Base-by-base conservation (phyloP, 2,888 invertebrate species). In the Cephus nigrinus region DNA sequence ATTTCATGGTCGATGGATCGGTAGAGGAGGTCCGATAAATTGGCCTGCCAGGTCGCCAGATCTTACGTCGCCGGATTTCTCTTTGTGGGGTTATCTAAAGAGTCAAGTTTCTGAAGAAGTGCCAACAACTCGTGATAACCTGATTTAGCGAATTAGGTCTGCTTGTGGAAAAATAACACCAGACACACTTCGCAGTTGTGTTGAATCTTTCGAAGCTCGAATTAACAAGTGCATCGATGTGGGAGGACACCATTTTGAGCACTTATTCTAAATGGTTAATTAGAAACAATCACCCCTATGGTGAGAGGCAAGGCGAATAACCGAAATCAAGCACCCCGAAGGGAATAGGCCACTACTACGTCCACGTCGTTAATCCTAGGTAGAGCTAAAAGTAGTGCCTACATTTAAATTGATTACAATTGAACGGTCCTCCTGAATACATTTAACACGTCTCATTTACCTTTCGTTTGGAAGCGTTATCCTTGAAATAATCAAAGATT, bases 1-100 rank as follows among this genome's bases (percentile, higher is more conserved):
- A 74, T 78, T 75, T 40, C 55, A 76, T 74, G 76, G 73, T 69
- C 77, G 76, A 35, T 78, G 72, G 72, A 78, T 78, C 73, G 77
- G 74, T 76, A 78, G 76, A 74, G 75, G 75, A 71, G 69, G 76
- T 68, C 35, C 73, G 69, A 40, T 78, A 55, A 73, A 77, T 35
- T 78, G 76, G 75, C 78, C 75, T 32, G 80, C 78, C 31, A 75
- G 75, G 69, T 78, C 77, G 40, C 71, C 76, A 36, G 78, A 78
- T 69, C 69, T 80, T 40, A 80, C 76, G 35, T 74, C 77, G 73
- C 69, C 68, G 40, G 74, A 80, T 75, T 77, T 78, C 74, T 80
- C 1, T 33, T 69, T 80, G 23, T 75, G 80, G 77, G 74, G 78
- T 9, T 79, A 80, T 69, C 72, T 80, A 11, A 79, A 79, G 78